phyloP scores from a whole-genome alignment of 2,113 vertebrate species.

The Mixornis gularis region DNA sequence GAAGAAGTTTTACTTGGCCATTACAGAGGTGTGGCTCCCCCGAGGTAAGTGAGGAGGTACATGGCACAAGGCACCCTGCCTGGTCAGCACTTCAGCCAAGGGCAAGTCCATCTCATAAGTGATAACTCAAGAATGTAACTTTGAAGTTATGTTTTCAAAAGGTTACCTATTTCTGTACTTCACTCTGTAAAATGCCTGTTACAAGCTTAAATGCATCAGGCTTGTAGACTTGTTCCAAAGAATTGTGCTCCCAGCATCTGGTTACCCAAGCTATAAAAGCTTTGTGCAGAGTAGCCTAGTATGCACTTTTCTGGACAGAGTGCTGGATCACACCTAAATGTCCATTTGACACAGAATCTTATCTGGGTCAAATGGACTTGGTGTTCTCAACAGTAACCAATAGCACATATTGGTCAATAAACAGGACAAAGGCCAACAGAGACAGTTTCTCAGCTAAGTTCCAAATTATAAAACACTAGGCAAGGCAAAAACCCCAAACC shows the following conservation, averaged over 20 bases:
- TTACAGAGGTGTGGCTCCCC: not conserved
- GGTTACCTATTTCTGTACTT: not conserved
- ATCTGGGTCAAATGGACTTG: not conserved
- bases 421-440: not conserved
- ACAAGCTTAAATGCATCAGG: not conserved
- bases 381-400: not conserved
- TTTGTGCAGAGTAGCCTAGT: not conserved
- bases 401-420: not conserved
- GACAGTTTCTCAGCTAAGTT: not conserved
- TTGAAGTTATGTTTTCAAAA: not conserved
- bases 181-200: not conserved
- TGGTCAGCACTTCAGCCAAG: not conserved
- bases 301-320: not conserved
- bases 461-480: not conserved
- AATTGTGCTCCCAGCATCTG: not conserved
- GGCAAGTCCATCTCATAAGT: not conserved
- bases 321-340: not conserved
- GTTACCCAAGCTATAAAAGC: not conserved
- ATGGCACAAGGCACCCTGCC: fast-evolving
- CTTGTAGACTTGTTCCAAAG: not conserved
- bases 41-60: not conserved
- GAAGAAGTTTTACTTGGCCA: not conserved
- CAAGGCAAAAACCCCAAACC: not conserved
- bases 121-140: not conserved
- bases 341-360: not conserved